A percentile compares a stretch with the other conserved stretches of the same genome.
phyloP scores from a whole-genome alignment of 2,888 invertebrate species.

The Cephus runcator region DNA sequence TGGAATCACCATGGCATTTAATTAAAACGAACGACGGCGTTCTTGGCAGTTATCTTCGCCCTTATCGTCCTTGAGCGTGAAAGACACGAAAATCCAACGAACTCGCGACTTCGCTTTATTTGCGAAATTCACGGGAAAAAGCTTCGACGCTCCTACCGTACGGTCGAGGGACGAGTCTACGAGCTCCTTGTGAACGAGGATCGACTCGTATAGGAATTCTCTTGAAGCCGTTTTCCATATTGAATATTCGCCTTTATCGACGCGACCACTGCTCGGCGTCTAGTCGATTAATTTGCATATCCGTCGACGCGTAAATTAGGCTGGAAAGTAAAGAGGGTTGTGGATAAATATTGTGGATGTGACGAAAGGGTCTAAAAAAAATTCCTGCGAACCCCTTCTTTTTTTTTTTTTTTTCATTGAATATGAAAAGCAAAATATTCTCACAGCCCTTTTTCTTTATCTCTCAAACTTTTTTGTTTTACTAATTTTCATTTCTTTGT shows the following conservation, averaged over 20 bases:
- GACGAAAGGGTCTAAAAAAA: too few species aligned
- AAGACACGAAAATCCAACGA: not conserved
- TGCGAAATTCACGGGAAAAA: not conserved
- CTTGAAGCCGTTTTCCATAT: not conserved
- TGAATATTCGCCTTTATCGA: not conserved
- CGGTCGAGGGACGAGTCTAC: not conserved
- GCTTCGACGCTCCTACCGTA: not conserved
- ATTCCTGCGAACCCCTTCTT: too few species aligned
- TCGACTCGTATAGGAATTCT: not conserved
- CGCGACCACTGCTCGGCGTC: not conserved
- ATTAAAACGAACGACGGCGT: slow-evolving; percentile 28
- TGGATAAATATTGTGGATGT: not conserved
- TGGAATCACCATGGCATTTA: slow-evolving; percentile 27
- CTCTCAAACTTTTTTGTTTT: not conserved
- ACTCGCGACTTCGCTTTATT: not conserved
- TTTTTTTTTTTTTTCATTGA: not conserved
- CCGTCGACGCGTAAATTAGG: not conserved
- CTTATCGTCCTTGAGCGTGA: slow-evolving; percentile 5
- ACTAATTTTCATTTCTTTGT: not conserved
- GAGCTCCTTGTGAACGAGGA: not conserved
- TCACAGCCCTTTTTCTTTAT: not conserved
- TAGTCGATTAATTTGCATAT: not conserved
- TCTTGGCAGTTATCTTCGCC: slow-evolving; percentile 6
- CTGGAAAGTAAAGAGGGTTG: not conserved
- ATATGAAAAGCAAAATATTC: not conserved